Evolutionary conservation across 2,113 vertebrate species (phyloP).

Genomic region (Thunnus maccoyii): DNA sequence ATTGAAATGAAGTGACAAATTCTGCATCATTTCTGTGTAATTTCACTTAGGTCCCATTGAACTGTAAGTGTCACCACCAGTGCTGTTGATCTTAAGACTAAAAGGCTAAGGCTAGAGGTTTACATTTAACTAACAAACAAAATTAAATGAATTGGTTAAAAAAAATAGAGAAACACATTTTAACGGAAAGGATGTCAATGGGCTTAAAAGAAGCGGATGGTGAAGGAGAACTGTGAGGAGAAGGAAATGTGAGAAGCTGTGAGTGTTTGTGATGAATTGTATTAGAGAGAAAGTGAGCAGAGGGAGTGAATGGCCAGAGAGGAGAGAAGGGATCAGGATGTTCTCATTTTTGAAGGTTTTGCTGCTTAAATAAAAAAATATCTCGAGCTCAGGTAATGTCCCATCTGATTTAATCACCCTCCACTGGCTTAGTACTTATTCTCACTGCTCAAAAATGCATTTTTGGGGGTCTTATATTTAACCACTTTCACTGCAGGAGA

Average conservation of each 20-base stretch:
- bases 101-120: too few relatives aligned
- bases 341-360: constrained; percentile 8
- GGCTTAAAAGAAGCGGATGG: neutral
- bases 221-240: neutral
- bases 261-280: neutral
- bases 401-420: neutral
- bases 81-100: too few relatives aligned
- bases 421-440: neutral
- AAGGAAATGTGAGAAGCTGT: neutral
- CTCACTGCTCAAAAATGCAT: neutral
- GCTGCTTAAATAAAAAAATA: neutral
- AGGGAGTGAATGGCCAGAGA: neutral
- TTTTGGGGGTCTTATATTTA: neutral
- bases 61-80: too few relatives aligned
- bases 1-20: too few relatives aligned
- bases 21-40: too few relatives aligned
- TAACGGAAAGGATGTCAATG: too few relatives aligned
- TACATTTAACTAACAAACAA: too few relatives aligned
- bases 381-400: neutral
- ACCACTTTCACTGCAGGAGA: neutral
- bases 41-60: too few relatives aligned
- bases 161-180: too few relatives aligned
- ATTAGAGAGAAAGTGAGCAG: neutral
- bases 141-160: too few relatives aligned
- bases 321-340: constrained; percentile 14